Percentiles rank a stretch among this genome's conserved stretches.
Evolutionary conservation across 1,140 invertebrate genomes (phyloP).

Genomic region (Lasaia peninsularis): DNA sequence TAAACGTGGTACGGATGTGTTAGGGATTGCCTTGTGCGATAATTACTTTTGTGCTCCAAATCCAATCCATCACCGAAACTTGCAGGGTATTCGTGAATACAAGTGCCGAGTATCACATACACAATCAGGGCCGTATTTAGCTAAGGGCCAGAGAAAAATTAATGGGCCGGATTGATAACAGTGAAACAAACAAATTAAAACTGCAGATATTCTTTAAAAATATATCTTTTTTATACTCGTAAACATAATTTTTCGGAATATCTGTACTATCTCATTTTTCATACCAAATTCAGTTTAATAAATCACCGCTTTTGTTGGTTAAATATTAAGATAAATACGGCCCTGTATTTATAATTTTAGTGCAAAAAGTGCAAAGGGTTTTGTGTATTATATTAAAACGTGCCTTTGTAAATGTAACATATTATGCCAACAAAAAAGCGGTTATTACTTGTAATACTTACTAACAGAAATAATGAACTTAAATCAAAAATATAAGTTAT

Average conservation of each 20-base stretch:
- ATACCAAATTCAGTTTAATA: neutral
- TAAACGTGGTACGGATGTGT: constrained; percentile 29
- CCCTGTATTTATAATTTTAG: neutral
- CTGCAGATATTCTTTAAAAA: neutral
- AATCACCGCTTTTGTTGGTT: neutral
- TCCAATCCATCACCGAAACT: constrained; percentile 2
- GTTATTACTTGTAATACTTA: no score
- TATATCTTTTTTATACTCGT: no score
- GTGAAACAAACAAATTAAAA: neutral
- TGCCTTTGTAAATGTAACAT: no score
- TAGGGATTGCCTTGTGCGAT: constrained; percentile 38
- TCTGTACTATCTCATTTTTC: no score
- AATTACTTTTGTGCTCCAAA: constrained; percentile 16
- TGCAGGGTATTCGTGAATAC: neutral
- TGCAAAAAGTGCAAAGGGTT: constrained; percentile 1
- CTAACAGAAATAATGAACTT: no score
- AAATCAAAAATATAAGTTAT: no score
- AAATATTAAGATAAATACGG: neutral
- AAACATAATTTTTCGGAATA: no score
- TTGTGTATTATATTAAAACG: neutral
- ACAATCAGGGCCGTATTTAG: constrained; percentile 2
- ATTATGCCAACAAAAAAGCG: no score
- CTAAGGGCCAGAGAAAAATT: neutral
- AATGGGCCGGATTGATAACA: neutral
- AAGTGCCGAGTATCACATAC: neutral